Percentiles rank a stretch among this genome's conserved stretches.
Conservation (phyloP, 2,797 vertebrate genomes). For the Macropus fuliginosus region DNA sequence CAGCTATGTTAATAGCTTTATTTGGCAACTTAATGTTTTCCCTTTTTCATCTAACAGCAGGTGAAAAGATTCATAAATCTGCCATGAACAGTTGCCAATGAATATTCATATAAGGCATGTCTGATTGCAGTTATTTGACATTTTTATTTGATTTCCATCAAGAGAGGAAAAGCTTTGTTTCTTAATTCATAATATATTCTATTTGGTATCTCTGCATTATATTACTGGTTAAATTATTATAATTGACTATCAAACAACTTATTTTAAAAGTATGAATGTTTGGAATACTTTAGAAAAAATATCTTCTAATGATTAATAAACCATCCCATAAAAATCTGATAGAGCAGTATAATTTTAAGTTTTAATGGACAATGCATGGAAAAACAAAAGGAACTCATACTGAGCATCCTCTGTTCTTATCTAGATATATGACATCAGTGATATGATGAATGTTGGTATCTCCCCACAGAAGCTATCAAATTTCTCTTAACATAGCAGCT, state of each 20-base stretch:
- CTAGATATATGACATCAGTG: neutral
- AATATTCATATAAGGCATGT: constrained; percentile 89
- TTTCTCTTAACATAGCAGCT: neutral
- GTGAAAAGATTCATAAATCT: constrained; percentile 91
- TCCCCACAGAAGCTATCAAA: neutral
- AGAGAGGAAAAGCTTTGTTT: constrained; percentile 82
- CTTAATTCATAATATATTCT: constrained; percentile 83
- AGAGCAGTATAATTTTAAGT: constrained; percentile 14
- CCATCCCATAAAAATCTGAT: constrained; percentile 19
- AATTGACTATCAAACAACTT: constrained; percentile 77
- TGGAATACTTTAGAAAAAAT: constrained; percentile 47
- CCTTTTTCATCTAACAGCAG: constrained; percentile 85
- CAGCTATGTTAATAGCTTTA: constrained; percentile 88
- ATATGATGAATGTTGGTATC: neutral
- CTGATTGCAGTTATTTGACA: constrained; percentile 88
- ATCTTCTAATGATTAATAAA: constrained; percentile 49
- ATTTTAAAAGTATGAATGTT: constrained; percentile 75
- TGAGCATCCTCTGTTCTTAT: neutral
- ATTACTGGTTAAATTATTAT: constrained; percentile 79
- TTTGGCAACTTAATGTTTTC: constrained; percentile 88
- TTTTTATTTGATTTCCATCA: constrained; percentile 87
- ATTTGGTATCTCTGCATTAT: constrained; percentile 79
- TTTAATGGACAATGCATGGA: constrained; percentile 5
- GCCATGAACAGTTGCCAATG: constrained; percentile 90
- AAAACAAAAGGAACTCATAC: neutral